Conservation (phyloP, 1,140 invertebrate genomes). For the Leptopilina clavipes region DNA sequence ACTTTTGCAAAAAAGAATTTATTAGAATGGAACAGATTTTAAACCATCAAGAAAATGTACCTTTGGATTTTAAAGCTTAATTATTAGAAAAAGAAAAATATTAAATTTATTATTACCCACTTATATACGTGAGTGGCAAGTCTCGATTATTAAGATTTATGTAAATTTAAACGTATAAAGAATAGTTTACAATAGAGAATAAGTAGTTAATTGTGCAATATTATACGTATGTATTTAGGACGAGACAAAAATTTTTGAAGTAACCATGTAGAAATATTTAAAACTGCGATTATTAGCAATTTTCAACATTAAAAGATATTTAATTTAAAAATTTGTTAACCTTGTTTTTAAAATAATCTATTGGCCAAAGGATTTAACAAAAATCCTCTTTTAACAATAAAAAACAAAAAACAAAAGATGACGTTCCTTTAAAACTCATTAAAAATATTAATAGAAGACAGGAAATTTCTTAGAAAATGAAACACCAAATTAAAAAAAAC, state of each 20-base stretch:
- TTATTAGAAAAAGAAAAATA: neutral
- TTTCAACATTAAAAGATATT: neutral
- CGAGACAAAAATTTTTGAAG: neutral
- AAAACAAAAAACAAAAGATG: too few species aligned
- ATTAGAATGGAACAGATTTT: neutral
- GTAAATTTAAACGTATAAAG: neutral
- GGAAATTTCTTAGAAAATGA: neutral
- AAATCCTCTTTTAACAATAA: too few species aligned
- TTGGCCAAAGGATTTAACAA: too few species aligned
- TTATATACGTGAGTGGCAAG: slow-evolving; percentile 6
- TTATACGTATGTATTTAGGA: slow-evolving; percentile 2
- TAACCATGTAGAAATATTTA: neutral
- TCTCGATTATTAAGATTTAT: slow-evolving; percentile 12
- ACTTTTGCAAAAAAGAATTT: neutral
- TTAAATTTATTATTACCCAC: neutral
- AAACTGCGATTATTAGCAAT: neutral
- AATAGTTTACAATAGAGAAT: slow-evolving; percentile 22
- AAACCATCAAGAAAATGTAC: neutral
- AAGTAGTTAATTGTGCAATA: neutral
- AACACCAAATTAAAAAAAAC: neutral
- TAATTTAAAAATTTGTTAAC: too few species aligned
- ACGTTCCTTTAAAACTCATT: too few species aligned
- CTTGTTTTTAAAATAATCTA: too few species aligned
- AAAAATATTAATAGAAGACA: neutral
- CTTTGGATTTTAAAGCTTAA: neutral